A percentile compares a stretch with the other conserved stretches of the same genome.
These are phyloP conservation scores for Falco naumanni DNA, from an alignment of 2,797 vertebrate species.

Conservation along the genomic window DNA sequence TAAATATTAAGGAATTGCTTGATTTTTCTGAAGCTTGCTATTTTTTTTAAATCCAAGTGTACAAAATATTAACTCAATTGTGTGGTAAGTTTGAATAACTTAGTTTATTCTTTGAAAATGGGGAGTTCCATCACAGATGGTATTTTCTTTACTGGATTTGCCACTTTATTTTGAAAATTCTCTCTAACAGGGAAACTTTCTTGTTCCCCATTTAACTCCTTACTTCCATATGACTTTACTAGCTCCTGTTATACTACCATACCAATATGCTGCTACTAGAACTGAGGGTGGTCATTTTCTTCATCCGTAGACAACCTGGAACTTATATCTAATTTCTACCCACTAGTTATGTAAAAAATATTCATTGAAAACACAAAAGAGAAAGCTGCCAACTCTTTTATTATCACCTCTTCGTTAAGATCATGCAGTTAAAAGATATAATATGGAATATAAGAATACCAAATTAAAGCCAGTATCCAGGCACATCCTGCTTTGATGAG, in stretches of 20 bases:
- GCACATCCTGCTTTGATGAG: neutral
- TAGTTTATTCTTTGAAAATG: neutral
- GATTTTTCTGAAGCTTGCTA: neutral
- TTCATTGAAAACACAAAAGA: neutral
- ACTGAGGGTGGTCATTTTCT: neutral
- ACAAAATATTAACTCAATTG: neutral
- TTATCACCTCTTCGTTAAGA: neutral
- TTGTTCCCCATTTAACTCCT: neutral
- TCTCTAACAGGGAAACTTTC: neutral
- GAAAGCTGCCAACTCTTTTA: neutral
- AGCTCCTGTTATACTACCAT: neutral
- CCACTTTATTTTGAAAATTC: neutral
- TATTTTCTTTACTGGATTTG: neutral
- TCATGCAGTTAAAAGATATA: neutral
- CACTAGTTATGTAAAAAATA: neutral
- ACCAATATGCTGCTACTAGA: neutral
- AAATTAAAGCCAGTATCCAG: neutral
- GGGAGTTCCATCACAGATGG: fast-evolving
- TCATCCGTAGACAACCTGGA: neutral
- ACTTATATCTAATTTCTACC: neutral
- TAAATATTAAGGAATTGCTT: neutral
- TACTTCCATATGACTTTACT: neutral
- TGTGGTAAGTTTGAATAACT: neutral
- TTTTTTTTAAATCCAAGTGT: neutral
- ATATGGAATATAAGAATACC: neutral